Evolutionary conservation across 30 jellyfish, hydroid and myxozoan genomes (phyloP).

Genomic region (Hydra vulgaris): DNA sequence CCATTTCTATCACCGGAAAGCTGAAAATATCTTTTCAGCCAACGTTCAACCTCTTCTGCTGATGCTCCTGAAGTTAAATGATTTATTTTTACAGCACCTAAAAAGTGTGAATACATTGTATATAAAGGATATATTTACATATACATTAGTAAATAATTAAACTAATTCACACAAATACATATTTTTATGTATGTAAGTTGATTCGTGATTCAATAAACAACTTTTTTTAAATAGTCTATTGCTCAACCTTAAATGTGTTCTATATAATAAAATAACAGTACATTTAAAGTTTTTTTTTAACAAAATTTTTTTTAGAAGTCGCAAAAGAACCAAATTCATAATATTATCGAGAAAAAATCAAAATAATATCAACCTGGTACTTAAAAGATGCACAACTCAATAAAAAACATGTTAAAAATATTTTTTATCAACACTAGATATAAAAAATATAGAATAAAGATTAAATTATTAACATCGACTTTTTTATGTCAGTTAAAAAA

Average conservation of each 20-base stretch:
- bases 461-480: neutral
- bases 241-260: neutral
- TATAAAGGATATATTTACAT: neutral
- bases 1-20: neutral
- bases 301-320: neutral
- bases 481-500: neutral
- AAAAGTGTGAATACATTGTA: neutral
- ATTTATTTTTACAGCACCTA: neutral
- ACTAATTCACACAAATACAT: neutral
- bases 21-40: neutral
- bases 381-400: neutral
- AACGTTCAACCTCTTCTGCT: neutral
- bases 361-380: neutral
- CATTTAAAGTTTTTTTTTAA: neutral
- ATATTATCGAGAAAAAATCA: neutral
- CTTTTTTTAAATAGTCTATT: neutral
- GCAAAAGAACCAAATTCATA: neutral
- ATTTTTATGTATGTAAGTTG: neutral
- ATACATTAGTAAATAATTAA: neutral
- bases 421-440: neutral
- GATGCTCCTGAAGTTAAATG: neutral
- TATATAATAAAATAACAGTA: neutral
- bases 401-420: neutral
- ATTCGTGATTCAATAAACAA: neutral
- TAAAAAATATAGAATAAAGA: neutral